Percentiles rank a stretch among this genome's conserved stretches.
These are phyloP conservation scores for Maconellicoccus hirsutus DNA, from an alignment of 1,140 invertebrate species.

Conservation along the genomic window DNA sequence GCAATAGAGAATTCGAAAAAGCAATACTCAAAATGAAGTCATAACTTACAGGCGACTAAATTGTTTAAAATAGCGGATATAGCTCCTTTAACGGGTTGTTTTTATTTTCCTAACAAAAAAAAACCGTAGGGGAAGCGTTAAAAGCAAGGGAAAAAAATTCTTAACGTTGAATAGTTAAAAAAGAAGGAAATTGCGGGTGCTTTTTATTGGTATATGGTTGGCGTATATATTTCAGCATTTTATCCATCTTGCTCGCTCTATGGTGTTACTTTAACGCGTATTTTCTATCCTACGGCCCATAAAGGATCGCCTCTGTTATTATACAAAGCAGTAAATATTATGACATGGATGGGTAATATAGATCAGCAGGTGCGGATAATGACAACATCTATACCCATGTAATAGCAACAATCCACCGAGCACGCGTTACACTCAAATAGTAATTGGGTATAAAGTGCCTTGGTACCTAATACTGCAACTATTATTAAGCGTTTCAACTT, in stretches of 20 bases:
- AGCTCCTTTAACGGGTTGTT: neutral
- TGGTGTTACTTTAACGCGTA: neutral
- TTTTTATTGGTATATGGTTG: neutral
- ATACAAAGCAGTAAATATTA: slow-evolving; percentile 9
- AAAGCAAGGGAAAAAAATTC: neutral
- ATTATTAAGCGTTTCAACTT: slow-evolving; percentile 4
- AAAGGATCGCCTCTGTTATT: neutral
- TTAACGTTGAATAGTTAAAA: neutral
- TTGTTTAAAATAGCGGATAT: neutral
- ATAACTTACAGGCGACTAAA: neutral
- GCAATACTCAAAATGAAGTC: neutral
- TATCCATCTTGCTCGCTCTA: neutral
- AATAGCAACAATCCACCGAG: neutral
- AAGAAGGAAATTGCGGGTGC: neutral
- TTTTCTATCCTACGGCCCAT: neutral
- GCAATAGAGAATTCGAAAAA: too few relatives aligned
- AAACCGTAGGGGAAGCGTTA: neutral
- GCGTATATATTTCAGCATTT: too few relatives aligned
- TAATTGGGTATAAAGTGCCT: neutral
- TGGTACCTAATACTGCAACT: neutral
- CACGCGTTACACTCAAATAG: neutral
- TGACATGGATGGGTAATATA: neutral
- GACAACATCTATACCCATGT: neutral
- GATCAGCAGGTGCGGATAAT: slow-evolving; percentile 7
- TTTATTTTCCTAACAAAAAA: neutral